Evolutionary conservation across 2,888 invertebrate genomes (phyloP).

Genomic region (Drosophila infuscata): DNA sequence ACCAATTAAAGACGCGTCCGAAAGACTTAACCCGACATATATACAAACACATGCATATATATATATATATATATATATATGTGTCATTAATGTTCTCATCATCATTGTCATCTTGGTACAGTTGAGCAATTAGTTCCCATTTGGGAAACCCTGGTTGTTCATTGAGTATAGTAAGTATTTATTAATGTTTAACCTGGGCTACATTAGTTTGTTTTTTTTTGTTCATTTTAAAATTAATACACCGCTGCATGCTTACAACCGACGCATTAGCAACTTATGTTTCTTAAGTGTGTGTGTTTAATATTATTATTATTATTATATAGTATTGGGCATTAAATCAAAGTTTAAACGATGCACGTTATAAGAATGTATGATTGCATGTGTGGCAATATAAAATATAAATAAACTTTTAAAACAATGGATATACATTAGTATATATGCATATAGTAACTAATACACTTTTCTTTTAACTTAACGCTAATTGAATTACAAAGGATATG

Average conservation of each 20-base stretch:
- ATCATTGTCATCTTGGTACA: slow-evolving; percentile 29
- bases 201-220: slow-evolving; percentile 25
- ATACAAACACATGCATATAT: neutral
- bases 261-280: slow-evolving; percentile 37
- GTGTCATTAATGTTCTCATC: slow-evolving; percentile 3
- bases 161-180: slow-evolving; percentile 33
- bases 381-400: neutral
- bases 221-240: slow-evolving; percentile 38
- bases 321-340: slow-evolving; percentile 9
- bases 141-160: neutral
- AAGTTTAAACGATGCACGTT: slow-evolving; percentile 4
- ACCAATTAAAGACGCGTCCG: slow-evolving; percentile 62
- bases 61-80: neutral
- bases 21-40: slow-evolving; percentile 22
- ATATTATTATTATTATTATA: slow-evolving; percentile 2
- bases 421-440: neutral
- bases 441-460: slow-evolving; percentile 40
- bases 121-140: slow-evolving; percentile 23
- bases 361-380: slow-evolving; percentile 17
- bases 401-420: slow-evolving; percentile 8
- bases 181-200: slow-evolving; percentile 26
- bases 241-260: slow-evolving; percentile 70
- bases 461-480: slow-evolving; percentile 31
- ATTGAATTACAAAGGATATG: slow-evolving; percentile 25
- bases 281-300: neutral